Evolutionary conservation across 1,140 invertebrate species (phyloP), one percentile per base, ranked within the genome.

Genomic region (Branchinecta lindahli): DNA sequence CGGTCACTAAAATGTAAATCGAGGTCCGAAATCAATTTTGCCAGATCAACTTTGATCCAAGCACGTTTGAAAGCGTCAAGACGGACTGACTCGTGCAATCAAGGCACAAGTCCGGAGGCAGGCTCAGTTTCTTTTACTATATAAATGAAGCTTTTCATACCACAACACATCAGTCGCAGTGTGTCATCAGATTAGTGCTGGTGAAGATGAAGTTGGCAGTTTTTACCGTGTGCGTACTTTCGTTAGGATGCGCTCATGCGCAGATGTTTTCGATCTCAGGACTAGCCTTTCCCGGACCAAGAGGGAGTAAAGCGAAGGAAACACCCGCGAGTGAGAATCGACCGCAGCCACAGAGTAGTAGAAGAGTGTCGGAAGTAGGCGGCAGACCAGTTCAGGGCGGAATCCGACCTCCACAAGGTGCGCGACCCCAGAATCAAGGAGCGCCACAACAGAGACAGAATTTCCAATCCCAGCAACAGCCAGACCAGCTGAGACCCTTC

Each of bases 231-330:
- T 15, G 12, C 6, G 52, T 61, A 20, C 12, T 20, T 61, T 2
- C 18, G 18, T 15, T 61, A 15, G 52, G 52, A 6, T 61, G 52
- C 18, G 52, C 18, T 12, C 12, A 61, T 61, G 12, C 52, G 12
- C 52, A 61, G 18, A 61, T 61, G 12, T 20, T 61, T 61, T 61
- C 52, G 1, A 61, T 61, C 18, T 61, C 52, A 15, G 52, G 52
- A 61, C 52, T 61, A 15, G 52, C 52, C 12, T 61, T 61, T 61
- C 52, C 52, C 52, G 52, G 52, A 61, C 52, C 52, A 61, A 61
- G 52, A 61, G 52, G 12, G 18, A 61, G 52, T 6, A 20, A 12
- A 15, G 12, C 52, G 12, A 1, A 61, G 4, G 18, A 6, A 6
- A 20, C 52, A 4, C 9, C 47, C 9, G 52, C 52, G 18, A 12